phyloP scores from a whole-genome alignment of 2,888 invertebrate genomes.

The Nemapogon koenigi region DNA sequence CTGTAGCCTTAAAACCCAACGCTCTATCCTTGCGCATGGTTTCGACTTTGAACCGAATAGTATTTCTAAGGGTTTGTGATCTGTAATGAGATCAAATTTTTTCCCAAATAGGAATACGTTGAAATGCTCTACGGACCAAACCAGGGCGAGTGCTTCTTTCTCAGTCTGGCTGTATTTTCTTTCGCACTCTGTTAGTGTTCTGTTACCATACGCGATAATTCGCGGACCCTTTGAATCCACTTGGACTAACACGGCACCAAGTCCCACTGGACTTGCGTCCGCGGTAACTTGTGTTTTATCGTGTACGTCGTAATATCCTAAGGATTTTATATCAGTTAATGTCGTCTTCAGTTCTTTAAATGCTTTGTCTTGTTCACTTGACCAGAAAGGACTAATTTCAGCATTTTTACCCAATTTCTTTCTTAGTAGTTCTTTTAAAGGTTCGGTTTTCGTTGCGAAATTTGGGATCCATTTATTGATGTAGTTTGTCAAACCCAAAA shows the following conservation, averaged over 20 bases:
- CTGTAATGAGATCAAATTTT: no score
- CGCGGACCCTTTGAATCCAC: slow-evolving; percentile 2
- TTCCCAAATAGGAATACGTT: slow-evolving; percentile 16
- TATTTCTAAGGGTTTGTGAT: slow-evolving; percentile 26
- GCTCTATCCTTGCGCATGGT: slow-evolving; percentile 25
- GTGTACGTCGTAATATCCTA: slow-evolving; percentile 4
- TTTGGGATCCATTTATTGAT: slow-evolving; percentile 8
- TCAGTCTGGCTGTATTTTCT: slow-evolving; percentile 11
- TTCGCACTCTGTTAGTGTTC: slow-evolving; percentile 3
- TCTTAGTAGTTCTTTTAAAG: slow-evolving; percentile 8
- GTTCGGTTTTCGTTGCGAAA: slow-evolving; percentile 5
- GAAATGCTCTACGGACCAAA: slow-evolving; percentile 17
- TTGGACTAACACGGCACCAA: slow-evolving; percentile 1
- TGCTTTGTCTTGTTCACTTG: slow-evolving; percentile 12
- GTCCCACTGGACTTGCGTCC: no score
- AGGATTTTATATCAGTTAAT: background rate
- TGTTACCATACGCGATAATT: slow-evolving; percentile 5
- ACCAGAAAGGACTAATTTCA: slow-evolving; percentile 10
- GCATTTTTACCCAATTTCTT: background rate
- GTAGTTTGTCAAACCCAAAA: slow-evolving; percentile 6
- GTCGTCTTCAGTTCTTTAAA: slow-evolving; percentile 14
- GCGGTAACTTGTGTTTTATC: background rate
- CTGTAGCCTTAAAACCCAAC: slow-evolving; percentile 26
- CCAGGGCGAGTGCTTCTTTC: slow-evolving; percentile 11
- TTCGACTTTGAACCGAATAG: slow-evolving; percentile 23